phyloP scores from a whole-genome alignment of 2,888 invertebrate species.

The Onchidella celtica region DNA sequence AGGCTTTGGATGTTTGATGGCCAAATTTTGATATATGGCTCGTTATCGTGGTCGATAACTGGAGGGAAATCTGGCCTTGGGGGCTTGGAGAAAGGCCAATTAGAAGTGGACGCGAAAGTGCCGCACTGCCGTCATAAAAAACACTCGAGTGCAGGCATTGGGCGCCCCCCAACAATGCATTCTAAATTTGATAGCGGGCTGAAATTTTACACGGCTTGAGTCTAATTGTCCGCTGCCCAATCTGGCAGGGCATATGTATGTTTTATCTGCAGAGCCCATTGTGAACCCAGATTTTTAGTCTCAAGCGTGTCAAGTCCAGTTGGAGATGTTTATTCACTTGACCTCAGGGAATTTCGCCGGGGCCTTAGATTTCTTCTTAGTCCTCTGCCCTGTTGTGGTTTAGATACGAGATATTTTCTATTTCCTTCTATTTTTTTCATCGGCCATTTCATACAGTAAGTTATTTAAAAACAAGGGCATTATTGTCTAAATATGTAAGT shows the following conservation, averaged over 20 bases:
- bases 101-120: conserved; percentile 29
- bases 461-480: no score
- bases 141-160: conserved; percentile 14
- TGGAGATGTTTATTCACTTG: not conserved
- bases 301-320: not conserved
- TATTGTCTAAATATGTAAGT: no score
- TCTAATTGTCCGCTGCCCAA: conserved; percentile 24
- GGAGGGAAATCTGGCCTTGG: conserved; percentile 6
- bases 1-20: conserved; percentile 10
- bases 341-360: no score
- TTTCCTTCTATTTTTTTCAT: no score
- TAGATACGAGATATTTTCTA: no score
- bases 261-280: conserved; percentile 20
- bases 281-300: conserved; percentile 18
- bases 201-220: conserved; percentile 25
- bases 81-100: conserved; percentile 28
- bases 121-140: conserved; percentile 4
- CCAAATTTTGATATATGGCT: conserved; percentile 40
- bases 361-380: no score
- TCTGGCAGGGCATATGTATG: conserved; percentile 21
- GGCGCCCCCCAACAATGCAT: not conserved
- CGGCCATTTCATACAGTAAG: no score
- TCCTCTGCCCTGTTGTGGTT: no score
- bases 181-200: conserved; percentile 17
- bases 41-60: conserved; percentile 36